Evolutionary conservation across 2,888 invertebrate genomes (phyloP).

Genomic region (Agrotis ipsilon): DNA sequence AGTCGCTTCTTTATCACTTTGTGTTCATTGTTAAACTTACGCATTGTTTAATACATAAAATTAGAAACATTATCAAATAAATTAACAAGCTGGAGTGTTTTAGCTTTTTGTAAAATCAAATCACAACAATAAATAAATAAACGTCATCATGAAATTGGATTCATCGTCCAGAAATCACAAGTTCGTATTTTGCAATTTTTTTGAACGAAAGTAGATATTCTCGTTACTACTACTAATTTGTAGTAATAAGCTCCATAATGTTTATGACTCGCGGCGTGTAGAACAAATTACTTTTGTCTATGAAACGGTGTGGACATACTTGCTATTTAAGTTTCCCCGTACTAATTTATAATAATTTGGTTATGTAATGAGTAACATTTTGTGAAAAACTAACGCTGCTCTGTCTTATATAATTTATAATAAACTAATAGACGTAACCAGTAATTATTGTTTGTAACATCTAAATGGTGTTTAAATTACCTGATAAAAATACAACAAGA

Average conservation of each 20-base stretch:
- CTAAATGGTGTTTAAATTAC: neutral
- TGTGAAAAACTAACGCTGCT: no score
- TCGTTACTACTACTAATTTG: neutral
- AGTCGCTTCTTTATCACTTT: conserved; percentile 62
- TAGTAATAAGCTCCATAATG: neutral
- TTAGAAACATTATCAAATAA: conserved; percentile 49
- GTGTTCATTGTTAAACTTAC: conserved; percentile 41
- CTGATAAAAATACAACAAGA: no score
- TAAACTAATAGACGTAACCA: neutral
- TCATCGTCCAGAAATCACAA: conserved; percentile 22
- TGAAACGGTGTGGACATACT: conserved; percentile 29
- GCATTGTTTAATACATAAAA: conserved; percentile 56
- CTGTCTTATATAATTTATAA: no score
- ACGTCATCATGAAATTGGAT: conserved; percentile 38
- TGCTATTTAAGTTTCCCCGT: conserved; percentile 16
- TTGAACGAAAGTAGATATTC: conserved; percentile 26
- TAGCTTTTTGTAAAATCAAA: conserved; percentile 1
- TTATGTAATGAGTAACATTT: no score
- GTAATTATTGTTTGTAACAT: neutral
- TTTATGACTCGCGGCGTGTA: neutral
- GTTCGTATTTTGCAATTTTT: conserved; percentile 13
- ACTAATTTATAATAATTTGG: no score
- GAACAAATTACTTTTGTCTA: conserved; percentile 34
- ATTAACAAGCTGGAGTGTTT: neutral
- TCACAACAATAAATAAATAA: conserved; percentile 52